Conservation (phyloP, 2,797 vertebrate species). For the Cetoscarus ocellatus region DNA sequence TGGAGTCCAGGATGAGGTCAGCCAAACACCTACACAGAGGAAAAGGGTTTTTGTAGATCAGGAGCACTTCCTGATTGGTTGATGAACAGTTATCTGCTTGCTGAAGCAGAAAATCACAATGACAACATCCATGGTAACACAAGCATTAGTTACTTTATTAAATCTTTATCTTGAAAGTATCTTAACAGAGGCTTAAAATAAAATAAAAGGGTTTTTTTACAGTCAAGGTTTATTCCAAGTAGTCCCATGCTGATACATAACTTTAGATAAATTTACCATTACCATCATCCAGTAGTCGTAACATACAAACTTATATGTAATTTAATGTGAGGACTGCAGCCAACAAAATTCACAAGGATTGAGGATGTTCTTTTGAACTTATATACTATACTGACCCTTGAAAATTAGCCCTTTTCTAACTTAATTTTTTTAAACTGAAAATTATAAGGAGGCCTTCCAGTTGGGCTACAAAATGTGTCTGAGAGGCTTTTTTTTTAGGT, state of each 20-base stretch:
- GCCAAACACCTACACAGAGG: slow-evolving; percentile 46
- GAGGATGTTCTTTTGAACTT: too few species aligned
- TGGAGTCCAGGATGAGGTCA: slow-evolving; percentile 97
- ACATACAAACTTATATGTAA: too few species aligned
- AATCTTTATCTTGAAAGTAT: not conserved
- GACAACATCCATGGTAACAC: slow-evolving; percentile 28
- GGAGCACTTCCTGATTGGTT: slow-evolving; percentile 27
- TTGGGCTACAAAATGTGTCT: too few species aligned
- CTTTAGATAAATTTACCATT: too few species aligned
- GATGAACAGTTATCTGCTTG: not conserved
- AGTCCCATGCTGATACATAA: not conserved
- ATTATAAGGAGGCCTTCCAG: too few species aligned
- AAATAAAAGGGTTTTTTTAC: not conserved
- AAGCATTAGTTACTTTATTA: slow-evolving; percentile 9
- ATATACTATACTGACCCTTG: too few species aligned
- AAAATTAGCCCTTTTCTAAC: too few species aligned
- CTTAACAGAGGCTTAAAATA: not conserved
- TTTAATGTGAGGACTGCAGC: too few species aligned
- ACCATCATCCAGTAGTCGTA: too few species aligned
- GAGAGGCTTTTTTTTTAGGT: too few species aligned
- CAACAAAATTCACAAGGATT: too few species aligned
- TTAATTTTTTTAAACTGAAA: too few species aligned
- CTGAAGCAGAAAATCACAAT: not conserved
- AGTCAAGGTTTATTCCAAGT: not conserved
- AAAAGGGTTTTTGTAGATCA: slow-evolving; percentile 10